Conservation (phyloP, 2,113 vertebrate species). For the Varanus komodoensis region DNA sequence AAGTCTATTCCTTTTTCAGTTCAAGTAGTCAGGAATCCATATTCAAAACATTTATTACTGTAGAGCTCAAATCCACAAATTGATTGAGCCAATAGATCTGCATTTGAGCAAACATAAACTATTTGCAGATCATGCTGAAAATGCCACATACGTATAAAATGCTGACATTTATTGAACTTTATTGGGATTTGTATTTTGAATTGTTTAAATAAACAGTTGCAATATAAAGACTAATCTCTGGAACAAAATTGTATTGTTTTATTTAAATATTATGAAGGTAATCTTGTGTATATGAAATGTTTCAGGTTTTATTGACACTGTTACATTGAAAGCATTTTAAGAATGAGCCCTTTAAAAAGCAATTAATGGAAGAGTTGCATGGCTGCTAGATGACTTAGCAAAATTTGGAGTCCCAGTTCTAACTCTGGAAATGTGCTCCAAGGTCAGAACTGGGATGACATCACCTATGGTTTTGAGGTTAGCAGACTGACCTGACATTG, state of each 20-base stretch:
- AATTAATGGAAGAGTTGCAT: not conserved
- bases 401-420: too few relatives aligned
- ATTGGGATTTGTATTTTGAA: not conserved
- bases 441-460: too few relatives aligned
- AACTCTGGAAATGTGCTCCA: too few relatives aligned
- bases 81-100: not conserved
- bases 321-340: conserved; percentile 8
- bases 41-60: not conserved
- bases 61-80: not conserved
- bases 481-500: too few relatives aligned
- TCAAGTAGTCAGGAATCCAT: not conserved
- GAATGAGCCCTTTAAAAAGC: conserved; percentile 6
- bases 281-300: not conserved
- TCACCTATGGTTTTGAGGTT: too few relatives aligned
- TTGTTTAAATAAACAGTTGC: conserved; percentile 18
- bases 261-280: not conserved
- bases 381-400: too few relatives aligned
- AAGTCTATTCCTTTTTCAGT: not conserved
- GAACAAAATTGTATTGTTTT: not conserved
- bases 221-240: conserved; percentile 16
- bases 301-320: not conserved
- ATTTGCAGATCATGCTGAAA: not conserved
- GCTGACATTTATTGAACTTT: not conserved
- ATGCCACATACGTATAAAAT: not conserved
- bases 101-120: not conserved